Base-by-base conservation (phyloP, 2,888 invertebrate species). In the Lottia gigantea region DNA sequence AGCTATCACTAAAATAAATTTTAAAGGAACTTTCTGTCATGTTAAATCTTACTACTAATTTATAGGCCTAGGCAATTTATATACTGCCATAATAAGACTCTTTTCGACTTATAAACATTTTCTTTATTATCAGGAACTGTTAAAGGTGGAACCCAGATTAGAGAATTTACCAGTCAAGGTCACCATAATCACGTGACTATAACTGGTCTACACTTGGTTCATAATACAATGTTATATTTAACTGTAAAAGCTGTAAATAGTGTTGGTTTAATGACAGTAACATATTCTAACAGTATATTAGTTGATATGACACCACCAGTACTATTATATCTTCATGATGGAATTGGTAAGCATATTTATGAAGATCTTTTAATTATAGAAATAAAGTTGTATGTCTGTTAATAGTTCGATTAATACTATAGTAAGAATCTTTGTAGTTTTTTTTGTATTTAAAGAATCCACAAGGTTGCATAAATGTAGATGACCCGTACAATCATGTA, bases 211-310 rank as follows among this genome's bases (percentile, higher is more conserved):
- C 70, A 67, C 15, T 74, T 81, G n/a, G 71, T 74, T 4, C 80
- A 81, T 67, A 76, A 76, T 55, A 72, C 78, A 15, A 68, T 70
- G 25, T 74, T 82, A 12, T 77, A 75, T 64, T 68, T 82, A 31
- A 80, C 81, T n/a, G 80, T 82, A 19, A 71, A 80, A n/a, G 82
- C 81, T 11, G 77, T 76, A 0, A 82, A 81, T 72, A 74, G 73
- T 0, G 79, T 80, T 1, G 80, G 79, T 8, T 66, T 80, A 16
- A 71, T 72, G 15, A 74, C 76, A 25, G 73, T 77, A 11, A 72
- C 78, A 19, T 72, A 77, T 23, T 80, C 81, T 0, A 71, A 74
- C 15, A 74, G 72, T 8, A 70, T 82, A 4, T 61, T 72, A 11
- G 74, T 81, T n/a, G 82, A 82, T 67, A 69, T 81, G 64, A 82